These are phyloP conservation scores for Harpagus bidentatus DNA, from an alignment of 2,113 vertebrate species.

Conservation along the genomic window DNA sequence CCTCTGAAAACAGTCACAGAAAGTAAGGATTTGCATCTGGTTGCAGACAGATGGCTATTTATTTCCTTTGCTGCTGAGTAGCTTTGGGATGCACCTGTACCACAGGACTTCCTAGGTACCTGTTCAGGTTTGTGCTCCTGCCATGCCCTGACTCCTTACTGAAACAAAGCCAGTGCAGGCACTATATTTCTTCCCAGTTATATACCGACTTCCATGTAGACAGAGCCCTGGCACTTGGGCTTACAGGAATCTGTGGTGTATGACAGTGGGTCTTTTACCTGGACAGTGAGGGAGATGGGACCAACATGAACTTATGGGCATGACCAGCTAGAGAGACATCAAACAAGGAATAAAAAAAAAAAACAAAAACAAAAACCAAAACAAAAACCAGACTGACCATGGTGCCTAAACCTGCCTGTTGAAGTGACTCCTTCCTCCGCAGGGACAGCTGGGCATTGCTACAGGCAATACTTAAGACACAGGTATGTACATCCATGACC, in stretches of 20 bases:
- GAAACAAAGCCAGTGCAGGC: neutral
- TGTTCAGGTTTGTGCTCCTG: neutral
- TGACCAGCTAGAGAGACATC: neutral
- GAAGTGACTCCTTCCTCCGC: neutral
- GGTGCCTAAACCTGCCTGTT: neutral
- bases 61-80: neutral
- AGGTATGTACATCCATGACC: neutral
- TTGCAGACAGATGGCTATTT: neutral
- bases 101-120: neutral
- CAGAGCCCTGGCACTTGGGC: neutral
- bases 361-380: neutral
- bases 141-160: neutral
- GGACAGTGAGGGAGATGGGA: neutral
- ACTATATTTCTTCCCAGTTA: neutral
- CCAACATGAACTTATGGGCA: neutral
- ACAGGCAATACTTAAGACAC: neutral
- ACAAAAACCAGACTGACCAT: neutral
- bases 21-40: neutral
- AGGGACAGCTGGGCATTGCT: neutral
- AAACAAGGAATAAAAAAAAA: neutral
- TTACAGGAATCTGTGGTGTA: neutral
- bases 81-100: neutral
- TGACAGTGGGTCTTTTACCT: neutral
- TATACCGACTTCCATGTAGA: accelerated
- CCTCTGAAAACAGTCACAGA: neutral